Conservation (phyloP, 2,113 vertebrate genomes). For the Crotophaga sulcirostris region DNA sequence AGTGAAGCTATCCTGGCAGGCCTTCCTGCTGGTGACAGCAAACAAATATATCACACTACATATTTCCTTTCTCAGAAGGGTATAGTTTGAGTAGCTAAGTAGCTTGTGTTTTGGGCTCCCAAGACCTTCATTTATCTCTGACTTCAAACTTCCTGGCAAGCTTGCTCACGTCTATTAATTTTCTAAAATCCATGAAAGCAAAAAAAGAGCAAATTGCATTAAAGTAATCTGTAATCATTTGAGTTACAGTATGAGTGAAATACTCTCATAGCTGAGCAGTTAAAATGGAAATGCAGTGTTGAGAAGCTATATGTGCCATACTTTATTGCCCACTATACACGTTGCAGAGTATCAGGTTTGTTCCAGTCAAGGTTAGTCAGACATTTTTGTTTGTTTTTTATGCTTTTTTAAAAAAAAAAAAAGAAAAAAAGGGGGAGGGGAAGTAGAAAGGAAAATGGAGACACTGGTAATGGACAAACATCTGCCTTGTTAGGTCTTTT, state of each 20-base stretch:
- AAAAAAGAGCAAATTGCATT: slow-evolving; percentile 61
- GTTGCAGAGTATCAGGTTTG: not conserved
- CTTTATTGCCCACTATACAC: slow-evolving; percentile 41
- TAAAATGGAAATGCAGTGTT: slow-evolving; percentile 56
- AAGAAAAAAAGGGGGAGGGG: too few relatives aligned
- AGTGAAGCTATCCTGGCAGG: slow-evolving; percentile 52
- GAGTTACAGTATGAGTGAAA: slow-evolving; percentile 60
- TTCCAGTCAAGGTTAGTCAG: slow-evolving; percentile 52
- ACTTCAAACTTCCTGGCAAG: slow-evolving; percentile 65
- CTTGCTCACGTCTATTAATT: slow-evolving; percentile 64
- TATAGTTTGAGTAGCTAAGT: slow-evolving; percentile 45
- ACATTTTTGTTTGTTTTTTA: not conserved
- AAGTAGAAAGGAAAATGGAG: not conserved
- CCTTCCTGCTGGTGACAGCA: slow-evolving; percentile 34
- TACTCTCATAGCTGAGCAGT: slow-evolving; percentile 48
- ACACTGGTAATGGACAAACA: not conserved
- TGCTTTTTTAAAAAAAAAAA: not conserved
- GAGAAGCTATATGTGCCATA: slow-evolving; percentile 3
- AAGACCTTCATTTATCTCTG: slow-evolving; percentile 69
- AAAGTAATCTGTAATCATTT: slow-evolving; percentile 71
- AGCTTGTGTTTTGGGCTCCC: slow-evolving; percentile 56
- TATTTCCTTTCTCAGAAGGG: slow-evolving; percentile 60
- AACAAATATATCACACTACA: slow-evolving; percentile 59
- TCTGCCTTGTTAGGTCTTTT: not conserved
- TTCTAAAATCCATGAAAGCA: slow-evolving; percentile 59